Base-by-base conservation (phyloP, 2,797 vertebrate species). In the Graptemys geographica region DNA sequence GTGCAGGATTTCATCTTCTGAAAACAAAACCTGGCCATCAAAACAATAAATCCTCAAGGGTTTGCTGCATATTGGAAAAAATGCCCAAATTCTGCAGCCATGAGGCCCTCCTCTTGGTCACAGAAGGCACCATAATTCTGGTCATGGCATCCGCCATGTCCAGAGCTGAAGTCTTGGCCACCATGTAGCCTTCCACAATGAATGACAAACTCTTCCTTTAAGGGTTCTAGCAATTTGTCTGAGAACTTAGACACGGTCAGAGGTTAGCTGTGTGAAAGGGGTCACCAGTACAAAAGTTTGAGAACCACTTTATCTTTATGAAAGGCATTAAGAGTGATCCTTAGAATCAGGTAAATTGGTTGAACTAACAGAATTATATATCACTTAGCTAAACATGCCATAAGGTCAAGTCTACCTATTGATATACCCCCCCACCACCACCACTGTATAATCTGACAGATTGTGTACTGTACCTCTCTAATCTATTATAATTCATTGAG, bases 381-480 rank as follows among this genome's bases (percentile, higher is more conserved):
- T 28, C 2, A 81, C 10, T 8, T 74, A 92, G 37, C 7, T 11
- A 94, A 33, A 0, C 0, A 47, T 23, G 13, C 83, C 76, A 88
- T 28, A 5, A 11, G 80, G 25, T 11, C 9, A 52, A 41, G 33
- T 51, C 78, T 52, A 44, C 82, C 33, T 19, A 86, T 33, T 37
- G 65, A 69, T 69, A 72, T 62, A 23, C 0, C 69, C 44, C 7
- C 44, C 7, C 41, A 79, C 41, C 37, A 37, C 37, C 18, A 69
- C 1, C 28, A 19, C 9, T 2, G 15, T 8, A 41, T 3, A 65
- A 91, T 81, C 28, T 56, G 86, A 72, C 5, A 76, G 4, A 13
- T 15, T 18, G 31, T 16, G 62, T 33, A 59, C 57, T 53, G 8
- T 56, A 56, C 23, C 62, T 69, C 8, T 37, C 16, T 65, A 16